Evolutionary conservation across 2,113 vertebrate species (phyloP).

Genomic region (Elgaria multicarinata): DNA sequence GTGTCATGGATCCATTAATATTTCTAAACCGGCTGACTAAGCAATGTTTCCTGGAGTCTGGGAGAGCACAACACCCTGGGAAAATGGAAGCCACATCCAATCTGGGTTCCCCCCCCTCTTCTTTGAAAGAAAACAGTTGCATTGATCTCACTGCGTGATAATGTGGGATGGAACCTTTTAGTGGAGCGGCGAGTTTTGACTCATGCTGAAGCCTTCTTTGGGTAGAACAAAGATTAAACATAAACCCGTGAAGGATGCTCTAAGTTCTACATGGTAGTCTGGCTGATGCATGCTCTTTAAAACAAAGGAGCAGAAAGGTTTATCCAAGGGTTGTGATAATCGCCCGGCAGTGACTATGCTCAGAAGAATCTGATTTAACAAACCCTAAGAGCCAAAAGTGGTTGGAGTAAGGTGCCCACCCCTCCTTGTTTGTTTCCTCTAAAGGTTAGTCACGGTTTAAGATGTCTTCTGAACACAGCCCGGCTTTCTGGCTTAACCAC

Average conservation of each 20-base stretch:
- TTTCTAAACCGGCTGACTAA: no score
- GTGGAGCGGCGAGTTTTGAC: neutral
- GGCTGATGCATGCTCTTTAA: neutral
- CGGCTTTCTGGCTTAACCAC: no score
- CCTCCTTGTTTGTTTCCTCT: no score
- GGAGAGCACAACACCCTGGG: neutral
- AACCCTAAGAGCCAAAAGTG: neutral
- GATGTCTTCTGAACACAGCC: no score
- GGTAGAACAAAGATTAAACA: neutral
- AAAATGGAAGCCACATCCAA: neutral
- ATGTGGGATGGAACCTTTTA: neutral
- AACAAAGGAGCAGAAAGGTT: neutral
- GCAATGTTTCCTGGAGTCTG: neutral
- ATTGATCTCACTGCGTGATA: neutral
- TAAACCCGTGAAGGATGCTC: neutral
- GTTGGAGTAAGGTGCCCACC: neutral
- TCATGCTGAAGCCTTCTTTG: neutral
- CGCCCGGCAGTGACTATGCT: neutral
- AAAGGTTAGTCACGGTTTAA: no score
- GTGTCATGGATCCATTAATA: no score
- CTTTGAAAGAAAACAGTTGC: no score
- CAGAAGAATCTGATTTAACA: neutral
- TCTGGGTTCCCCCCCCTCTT: neutral
- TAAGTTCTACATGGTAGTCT: neutral
- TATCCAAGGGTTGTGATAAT: neutral